These are phyloP conservation scores for Podiceps cristatus DNA, from an alignment of 2,113 vertebrate species.

Conservation along the genomic window DNA sequence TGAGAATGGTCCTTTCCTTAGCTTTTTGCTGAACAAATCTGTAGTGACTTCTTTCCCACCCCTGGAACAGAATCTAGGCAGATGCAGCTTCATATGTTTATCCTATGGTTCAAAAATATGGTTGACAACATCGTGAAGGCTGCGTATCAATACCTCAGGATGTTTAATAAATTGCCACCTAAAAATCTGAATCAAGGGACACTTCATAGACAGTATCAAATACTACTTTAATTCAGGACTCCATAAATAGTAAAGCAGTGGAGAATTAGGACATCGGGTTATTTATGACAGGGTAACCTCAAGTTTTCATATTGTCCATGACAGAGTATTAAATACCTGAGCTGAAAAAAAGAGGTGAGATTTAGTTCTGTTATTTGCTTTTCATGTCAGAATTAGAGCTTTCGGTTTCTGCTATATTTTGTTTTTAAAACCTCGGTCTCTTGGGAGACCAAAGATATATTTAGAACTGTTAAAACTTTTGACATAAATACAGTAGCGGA, in stretches of 20 bases:
- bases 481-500: background rate
- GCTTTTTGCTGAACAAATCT: background rate
- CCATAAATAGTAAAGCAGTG: background rate
- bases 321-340: background rate
- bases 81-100: background rate
- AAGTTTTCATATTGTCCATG: background rate
- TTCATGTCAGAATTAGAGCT: background rate
- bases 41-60: background rate
- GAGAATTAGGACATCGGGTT: background rate
- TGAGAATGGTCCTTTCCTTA: background rate
- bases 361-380: background rate
- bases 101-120: background rate
- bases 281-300: background rate
- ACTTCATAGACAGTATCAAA: background rate
- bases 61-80: background rate
- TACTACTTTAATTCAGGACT: background rate
- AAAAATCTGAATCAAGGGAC: background rate
- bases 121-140: background rate
- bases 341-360: background rate
- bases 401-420: background rate
- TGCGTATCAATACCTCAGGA: background rate
- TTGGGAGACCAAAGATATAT: background rate
- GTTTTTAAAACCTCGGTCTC: background rate
- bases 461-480: conserved; percentile 20
- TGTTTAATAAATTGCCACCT: background rate